phyloP scores from a whole-genome alignment of 2,113 vertebrate species.

The Hirundichthys speculiger region DNA sequence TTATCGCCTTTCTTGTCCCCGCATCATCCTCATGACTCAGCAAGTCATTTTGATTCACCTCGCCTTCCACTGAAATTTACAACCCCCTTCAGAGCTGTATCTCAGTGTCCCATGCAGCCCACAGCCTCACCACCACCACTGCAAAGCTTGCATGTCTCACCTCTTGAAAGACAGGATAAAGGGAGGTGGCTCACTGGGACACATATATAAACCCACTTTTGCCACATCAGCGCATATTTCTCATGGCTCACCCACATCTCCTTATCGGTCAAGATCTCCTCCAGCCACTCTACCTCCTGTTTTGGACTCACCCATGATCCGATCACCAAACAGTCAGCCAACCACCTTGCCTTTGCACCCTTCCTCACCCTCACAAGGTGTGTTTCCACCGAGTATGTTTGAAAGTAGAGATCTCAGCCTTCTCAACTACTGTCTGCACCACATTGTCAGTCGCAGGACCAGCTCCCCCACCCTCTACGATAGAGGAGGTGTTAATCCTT shows the following conservation, averaged over 20 bases:
- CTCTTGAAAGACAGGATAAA: conserved; percentile 40
- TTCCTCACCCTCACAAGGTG: conserved; percentile 10
- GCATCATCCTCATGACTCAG: conserved; percentile 47
- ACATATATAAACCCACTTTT: conserved; percentile 7
- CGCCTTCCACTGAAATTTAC: conserved; percentile 43
- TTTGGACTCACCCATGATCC: conserved; percentile 9
- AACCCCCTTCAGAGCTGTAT: conserved; percentile 30
- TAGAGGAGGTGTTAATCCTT: conserved; percentile 7
- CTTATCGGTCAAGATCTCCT: conserved; percentile 15
- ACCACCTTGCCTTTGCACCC: conserved; percentile 14
- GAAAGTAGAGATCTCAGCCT: conserved; percentile 67
- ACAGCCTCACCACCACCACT: conserved; percentile 24
- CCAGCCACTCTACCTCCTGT: conserved; percentile 7
- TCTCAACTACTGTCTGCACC: conserved; percentile 71
- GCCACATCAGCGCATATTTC: conserved; percentile 10
- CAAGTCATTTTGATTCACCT: conserved; percentile 44
- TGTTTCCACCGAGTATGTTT: conserved; percentile 19
- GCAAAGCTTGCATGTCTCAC: conserved; percentile 44
- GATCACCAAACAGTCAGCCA: conserved; percentile 12
- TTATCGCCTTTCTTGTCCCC: conserved; percentile 23
- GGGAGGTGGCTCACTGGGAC: conserved; percentile 34
- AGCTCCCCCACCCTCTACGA: conserved; percentile 56
- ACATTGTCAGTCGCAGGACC: conserved; percentile 67
- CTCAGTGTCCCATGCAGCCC: conserved; percentile 10
- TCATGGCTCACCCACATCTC: conserved; percentile 19